A percentile compares a stretch with the other conserved stretches of the same genome.
These are phyloP conservation scores for Trachurus trachurus DNA, from an alignment of 2,797 vertebrate species.

Conservation along the genomic window DNA sequence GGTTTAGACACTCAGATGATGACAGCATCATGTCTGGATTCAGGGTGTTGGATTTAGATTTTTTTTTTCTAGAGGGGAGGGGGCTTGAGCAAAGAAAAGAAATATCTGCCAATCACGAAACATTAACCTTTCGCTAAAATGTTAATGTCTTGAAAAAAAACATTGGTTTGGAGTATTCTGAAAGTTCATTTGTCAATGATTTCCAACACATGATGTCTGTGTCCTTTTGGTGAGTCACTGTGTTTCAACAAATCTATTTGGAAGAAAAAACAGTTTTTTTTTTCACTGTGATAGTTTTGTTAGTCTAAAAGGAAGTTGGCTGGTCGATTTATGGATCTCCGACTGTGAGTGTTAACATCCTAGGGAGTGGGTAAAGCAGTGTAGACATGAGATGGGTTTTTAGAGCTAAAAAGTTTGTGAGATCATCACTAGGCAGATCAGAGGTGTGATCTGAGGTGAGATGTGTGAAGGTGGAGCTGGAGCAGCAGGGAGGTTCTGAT, in stretches of 20 bases:
- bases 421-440: neutral
- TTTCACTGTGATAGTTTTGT: conserved; percentile 19
- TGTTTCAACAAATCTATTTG: conserved; percentile 46
- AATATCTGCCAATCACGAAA: conserved; percentile 72
- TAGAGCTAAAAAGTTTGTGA: neutral
- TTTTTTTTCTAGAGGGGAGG: conserved; percentile 3
- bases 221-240: conserved; percentile 78
- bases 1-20: conserved; percentile 12
- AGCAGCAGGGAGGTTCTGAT: conserved; percentile 19
- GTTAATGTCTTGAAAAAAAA: conserved; percentile 66
- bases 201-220: conserved; percentile 75
- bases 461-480: neutral
- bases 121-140: conserved; percentile 81
- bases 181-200: conserved; percentile 83
- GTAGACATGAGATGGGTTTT: neutral
- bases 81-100: conserved; percentile 42
- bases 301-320: conserved; percentile 10
- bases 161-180: conserved; percentile 60
- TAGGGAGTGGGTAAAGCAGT: neutral
- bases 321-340: neutral
- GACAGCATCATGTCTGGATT: conserved; percentile 28
- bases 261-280: conserved; percentile 43
- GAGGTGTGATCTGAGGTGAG: neutral
- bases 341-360: neutral
- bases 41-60: conserved; percentile 35